phyloP scores from a whole-genome alignment of 2,888 invertebrate species.

The Chrysodeixis includens region DNA sequence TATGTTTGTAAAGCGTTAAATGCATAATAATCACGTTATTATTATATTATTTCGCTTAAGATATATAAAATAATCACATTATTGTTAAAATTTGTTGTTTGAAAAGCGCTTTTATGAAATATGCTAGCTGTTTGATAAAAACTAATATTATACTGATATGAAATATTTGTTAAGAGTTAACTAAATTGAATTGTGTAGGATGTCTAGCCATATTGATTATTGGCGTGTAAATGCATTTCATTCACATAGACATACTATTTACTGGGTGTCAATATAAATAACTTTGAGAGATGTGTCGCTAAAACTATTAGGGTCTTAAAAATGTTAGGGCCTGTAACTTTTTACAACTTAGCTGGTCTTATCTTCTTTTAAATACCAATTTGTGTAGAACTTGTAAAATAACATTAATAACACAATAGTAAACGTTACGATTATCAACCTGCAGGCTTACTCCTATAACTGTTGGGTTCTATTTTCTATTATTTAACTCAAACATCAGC shows the following conservation, averaged over 20 bases:
- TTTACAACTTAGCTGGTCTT: too few relatives aligned
- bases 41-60: slow-evolving; percentile 2
- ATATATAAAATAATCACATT: background rate
- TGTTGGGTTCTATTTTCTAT: too few relatives aligned
- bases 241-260: too few relatives aligned
- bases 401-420: too few relatives aligned
- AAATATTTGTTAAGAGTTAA: background rate
- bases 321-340: too few relatives aligned
- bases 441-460: too few relatives aligned
- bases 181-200: background rate
- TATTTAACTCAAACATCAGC: too few relatives aligned
- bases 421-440: too few relatives aligned
- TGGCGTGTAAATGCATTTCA: background rate
- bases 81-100: slow-evolving; percentile 4
- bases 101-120: background rate
- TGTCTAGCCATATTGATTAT: background rate
- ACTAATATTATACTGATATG: background rate
- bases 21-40: slow-evolving; percentile 6
- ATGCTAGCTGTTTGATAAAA: background rate
- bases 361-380: too few relatives aligned
- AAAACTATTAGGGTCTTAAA: too few relatives aligned
- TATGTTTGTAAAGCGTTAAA: background rate
- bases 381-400: too few relatives aligned
- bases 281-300: too few relatives aligned
- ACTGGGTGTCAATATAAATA: background rate